Evolutionary conservation across 2,113 vertebrate species (phyloP).

Genomic region (Callaeas wilsoni): DNA sequence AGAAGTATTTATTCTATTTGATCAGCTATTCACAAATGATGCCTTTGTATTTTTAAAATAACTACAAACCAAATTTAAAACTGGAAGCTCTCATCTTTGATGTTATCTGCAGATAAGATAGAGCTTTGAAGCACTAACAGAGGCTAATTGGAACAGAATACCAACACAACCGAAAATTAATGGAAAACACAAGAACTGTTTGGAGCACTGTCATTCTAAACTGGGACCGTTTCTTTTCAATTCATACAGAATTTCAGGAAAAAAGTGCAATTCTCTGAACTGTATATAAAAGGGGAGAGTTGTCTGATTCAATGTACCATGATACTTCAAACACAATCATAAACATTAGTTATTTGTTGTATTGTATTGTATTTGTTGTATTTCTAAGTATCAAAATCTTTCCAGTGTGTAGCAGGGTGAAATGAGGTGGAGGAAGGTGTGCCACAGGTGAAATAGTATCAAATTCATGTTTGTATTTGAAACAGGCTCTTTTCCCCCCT

Average conservation of each 20-base stretch:
- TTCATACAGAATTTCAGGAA: background rate
- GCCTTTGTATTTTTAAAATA: constrained; percentile 71
- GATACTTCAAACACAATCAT: background rate
- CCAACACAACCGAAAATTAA: constrained; percentile 57
- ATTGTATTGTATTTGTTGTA: background rate
- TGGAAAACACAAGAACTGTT: constrained; percentile 34
- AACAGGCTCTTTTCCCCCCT: background rate
- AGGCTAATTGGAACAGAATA: constrained; percentile 73
- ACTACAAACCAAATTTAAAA: constrained; percentile 69
- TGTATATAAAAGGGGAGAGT: background rate
- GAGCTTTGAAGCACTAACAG: constrained; percentile 66
- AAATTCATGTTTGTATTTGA: background rate
- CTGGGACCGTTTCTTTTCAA: background rate
- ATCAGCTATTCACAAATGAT: constrained; percentile 74
- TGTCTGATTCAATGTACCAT: background rate
- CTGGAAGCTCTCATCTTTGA: constrained; percentile 71
- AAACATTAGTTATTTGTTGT: background rate
- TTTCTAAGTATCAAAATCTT: background rate
- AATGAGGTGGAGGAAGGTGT: background rate
- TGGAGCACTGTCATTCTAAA: constrained; percentile 12
- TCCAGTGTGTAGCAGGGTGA: background rate
- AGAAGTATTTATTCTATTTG: constrained; percentile 71
- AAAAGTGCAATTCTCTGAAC: background rate
- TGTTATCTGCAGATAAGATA: constrained; percentile 71
- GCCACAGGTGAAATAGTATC: background rate